phyloP scores from a whole-genome alignment of 37 sponge, comb jelly and placozoan genomes.

The Crambe crambe region DNA sequence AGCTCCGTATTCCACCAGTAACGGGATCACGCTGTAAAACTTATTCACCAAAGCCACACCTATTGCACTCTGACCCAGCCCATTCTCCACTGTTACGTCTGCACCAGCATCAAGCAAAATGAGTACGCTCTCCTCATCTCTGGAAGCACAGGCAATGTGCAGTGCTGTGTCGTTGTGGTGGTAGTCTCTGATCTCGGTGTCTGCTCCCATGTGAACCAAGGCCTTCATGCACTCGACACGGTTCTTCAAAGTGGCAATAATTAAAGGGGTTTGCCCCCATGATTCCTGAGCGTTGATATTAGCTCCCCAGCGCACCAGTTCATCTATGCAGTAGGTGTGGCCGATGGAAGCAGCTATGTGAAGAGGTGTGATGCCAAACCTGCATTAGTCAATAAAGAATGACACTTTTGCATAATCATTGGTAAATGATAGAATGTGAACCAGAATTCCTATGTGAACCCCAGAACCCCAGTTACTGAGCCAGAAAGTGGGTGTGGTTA shows the following conservation, averaged over 20 bases:
- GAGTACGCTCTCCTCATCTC: slow-evolving; percentile 46
- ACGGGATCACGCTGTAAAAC: slow-evolving; percentile 52
- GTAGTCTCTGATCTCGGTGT: slow-evolving; percentile 41
- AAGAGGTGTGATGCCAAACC: slow-evolving; percentile 66
- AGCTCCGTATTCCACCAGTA: slow-evolving; percentile 73
- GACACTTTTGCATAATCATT: too few species aligned
- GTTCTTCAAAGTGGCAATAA: slow-evolving; percentile 52
- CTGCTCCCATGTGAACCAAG: slow-evolving; percentile 37
- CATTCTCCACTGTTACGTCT: slow-evolving; percentile 4
- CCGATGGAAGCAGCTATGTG: slow-evolving; percentile 72
- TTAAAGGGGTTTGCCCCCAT: slow-evolving; percentile 84
- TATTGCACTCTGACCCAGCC: slow-evolving; percentile 40
- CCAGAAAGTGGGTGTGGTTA: too few species aligned
- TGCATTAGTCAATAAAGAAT: too few species aligned
- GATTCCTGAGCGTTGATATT: slow-evolving; percentile 70
- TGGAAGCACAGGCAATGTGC: slow-evolving; percentile 50
- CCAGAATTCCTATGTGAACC: neutral
- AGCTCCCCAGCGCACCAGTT: slow-evolving; percentile 31
- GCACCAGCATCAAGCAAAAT: slow-evolving; percentile 63
- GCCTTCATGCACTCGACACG: slow-evolving; percentile 32
- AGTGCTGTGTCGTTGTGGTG: slow-evolving; percentile 50
- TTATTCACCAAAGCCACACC: slow-evolving; percentile 67
- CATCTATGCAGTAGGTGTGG: slow-evolving; percentile 38
- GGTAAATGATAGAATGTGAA: neutral
- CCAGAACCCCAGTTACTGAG: too few species aligned